A percentile compares a stretch with the other conserved stretches of the same genome.
Conservation (phyloP, 2,888 invertebrate species). For the Drosophila monieri region DNA sequence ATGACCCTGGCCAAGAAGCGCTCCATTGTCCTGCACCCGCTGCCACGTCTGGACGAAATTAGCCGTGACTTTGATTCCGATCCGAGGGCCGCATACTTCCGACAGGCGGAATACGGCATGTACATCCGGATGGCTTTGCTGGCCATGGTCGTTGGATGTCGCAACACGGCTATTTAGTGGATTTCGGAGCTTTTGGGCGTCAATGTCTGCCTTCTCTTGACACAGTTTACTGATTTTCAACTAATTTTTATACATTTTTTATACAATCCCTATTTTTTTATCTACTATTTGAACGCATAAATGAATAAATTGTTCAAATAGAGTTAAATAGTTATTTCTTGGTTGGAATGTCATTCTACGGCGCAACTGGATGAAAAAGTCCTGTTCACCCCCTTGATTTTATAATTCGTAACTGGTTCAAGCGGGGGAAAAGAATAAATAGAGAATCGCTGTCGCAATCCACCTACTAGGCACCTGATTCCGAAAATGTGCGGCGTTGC, state of each 20-base stretch:
- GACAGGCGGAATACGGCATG: conserved; percentile 99
- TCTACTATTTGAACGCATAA: background rate
- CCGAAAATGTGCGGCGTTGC: too few species aligned
- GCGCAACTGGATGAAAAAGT: too few species aligned
- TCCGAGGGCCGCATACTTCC: conserved; percentile 98
- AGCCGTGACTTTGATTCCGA: conserved; percentile 97
- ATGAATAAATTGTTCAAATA: background rate
- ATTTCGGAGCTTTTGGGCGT: background rate
- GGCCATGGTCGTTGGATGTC: conserved; percentile 92
- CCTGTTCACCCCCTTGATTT: too few species aligned
- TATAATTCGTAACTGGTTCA: too few species aligned
- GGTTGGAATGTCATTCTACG: too few species aligned
- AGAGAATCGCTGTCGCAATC: too few species aligned
- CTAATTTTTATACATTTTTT: background rate
- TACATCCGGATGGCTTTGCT: conserved; percentile 99
- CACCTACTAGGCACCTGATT: too few species aligned
- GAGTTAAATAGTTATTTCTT: too few species aligned
- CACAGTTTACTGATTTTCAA: background rate
- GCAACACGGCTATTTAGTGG: conserved; percentile 51
- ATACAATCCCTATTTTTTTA: conserved; percentile 1
- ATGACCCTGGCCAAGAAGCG: conserved; percentile 97
- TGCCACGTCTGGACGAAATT: conserved; percentile 97
- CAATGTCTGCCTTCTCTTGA: background rate
- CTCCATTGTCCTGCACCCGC: conserved; percentile 98
- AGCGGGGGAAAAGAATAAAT: too few species aligned